A percentile compares a stretch with the other conserved stretches of the same genome.
These are phyloP conservation scores for Zophobas morio DNA, from an alignment of 1,140 invertebrate species.

Conservation along the genomic window DNA sequence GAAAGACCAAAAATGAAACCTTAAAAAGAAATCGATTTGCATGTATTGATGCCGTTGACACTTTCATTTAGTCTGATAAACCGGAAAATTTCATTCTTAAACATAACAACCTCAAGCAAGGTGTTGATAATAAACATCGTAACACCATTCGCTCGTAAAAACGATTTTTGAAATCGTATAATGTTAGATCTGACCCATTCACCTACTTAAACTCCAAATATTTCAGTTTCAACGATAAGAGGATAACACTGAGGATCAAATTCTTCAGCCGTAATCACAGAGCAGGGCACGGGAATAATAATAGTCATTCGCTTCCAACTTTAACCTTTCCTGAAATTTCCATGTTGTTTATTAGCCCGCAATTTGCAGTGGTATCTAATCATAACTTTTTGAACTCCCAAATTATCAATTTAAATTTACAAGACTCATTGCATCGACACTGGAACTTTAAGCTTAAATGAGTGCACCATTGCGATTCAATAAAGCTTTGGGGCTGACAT, in stretches of 20 bases:
- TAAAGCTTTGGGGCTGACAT: neutral
- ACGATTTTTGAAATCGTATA: constrained; percentile 39
- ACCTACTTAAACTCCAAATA: constrained; percentile 36
- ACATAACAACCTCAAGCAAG: constrained; percentile 21
- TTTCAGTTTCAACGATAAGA: constrained; percentile 1
- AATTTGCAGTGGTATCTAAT: constrained; percentile 6
- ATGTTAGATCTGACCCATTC: constrained; percentile 36
- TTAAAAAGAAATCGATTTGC: neutral
- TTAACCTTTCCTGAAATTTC: constrained; percentile 15
- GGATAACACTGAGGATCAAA: constrained; percentile 15
- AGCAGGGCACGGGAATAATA: constrained; percentile 33
- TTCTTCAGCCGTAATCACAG: constrained; percentile 16
- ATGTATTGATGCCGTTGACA: constrained; percentile 17
- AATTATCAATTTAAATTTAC: constrained; percentile 34
- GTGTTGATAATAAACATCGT: constrained; percentile 15
- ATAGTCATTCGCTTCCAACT: constrained; percentile 16
- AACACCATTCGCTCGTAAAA: constrained; percentile 40
- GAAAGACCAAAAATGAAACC: neutral
- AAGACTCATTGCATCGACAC: constrained; percentile 1
- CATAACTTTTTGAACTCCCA: constrained; percentile 1
- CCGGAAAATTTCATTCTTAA: constrained; percentile 21
- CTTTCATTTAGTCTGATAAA: constrained; percentile 11
- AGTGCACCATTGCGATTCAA: neutral
- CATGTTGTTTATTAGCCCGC: neutral
- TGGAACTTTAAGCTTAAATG: constrained; percentile 3